These are phyloP conservation scores for Monochamus alternatus DNA, from an alignment of 2,888 invertebrate species.

Conservation along the genomic window DNA sequence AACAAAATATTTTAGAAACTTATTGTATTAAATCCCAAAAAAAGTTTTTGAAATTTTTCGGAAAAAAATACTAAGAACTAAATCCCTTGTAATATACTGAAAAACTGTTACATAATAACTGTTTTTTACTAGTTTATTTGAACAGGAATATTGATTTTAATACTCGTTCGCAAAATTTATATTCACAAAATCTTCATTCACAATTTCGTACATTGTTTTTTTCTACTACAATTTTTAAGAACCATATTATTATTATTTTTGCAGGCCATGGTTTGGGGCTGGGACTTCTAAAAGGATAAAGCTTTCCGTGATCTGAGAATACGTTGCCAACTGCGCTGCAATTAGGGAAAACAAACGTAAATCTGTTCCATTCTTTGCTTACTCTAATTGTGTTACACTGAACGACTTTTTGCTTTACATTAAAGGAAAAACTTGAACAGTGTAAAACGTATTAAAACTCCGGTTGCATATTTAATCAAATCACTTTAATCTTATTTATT, in stretches of 20 bases:
- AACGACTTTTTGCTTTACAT: conserved; percentile 50
- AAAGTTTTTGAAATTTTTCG: too few relatives aligned
- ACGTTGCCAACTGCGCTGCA: conserved; percentile 44
- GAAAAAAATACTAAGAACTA: too few relatives aligned
- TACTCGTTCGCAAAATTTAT: too few relatives aligned
- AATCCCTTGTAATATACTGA: too few relatives aligned
- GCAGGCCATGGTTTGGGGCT: conserved; percentile 53
- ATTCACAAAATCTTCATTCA: too few relatives aligned
- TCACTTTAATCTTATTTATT: conserved; percentile 48
- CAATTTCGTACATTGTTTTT: too few relatives aligned
- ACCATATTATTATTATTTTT: conserved; percentile 18
- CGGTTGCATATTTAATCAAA: conserved; percentile 33
- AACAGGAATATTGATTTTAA: too few relatives aligned
- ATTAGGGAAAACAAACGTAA: conserved; percentile 35
- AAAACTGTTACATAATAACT: too few relatives aligned
- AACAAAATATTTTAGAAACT: too few relatives aligned
- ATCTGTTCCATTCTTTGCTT: conserved; percentile 27
- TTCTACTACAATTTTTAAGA: neutral
- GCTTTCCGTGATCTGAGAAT: conserved; percentile 14
- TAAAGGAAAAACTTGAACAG: conserved; percentile 47
- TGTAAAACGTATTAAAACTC: conserved; percentile 44
- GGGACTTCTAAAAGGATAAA: conserved; percentile 54
- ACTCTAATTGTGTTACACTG: conserved; percentile 48
- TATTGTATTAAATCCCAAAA: too few relatives aligned
- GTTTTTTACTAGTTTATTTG: too few relatives aligned